Evolutionary conservation across 2,888 invertebrate species (phyloP).

Genomic region (Eremobia ochroleuca): DNA sequence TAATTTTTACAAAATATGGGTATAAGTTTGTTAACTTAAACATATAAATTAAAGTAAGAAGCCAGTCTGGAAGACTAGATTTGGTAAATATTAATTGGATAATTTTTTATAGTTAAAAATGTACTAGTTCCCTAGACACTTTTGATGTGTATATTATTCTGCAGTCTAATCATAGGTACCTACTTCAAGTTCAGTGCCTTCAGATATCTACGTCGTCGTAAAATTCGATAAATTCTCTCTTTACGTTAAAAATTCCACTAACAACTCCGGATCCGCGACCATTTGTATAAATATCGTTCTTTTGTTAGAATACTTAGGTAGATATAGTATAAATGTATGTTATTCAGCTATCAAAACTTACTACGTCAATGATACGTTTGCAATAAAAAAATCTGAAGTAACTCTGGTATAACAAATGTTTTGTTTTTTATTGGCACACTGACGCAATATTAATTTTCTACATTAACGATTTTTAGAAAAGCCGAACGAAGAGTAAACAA

Average conservation of each 20-base stretch:
- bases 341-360: neutral
- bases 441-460: neutral
- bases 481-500: neutral
- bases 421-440: conserved; percentile 8
- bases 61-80: no score
- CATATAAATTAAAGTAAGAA: no score
- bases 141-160: no score
- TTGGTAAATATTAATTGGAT: no score
- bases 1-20: no score
- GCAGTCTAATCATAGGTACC: neutral
- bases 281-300: conserved; percentile 30
- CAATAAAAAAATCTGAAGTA: neutral
- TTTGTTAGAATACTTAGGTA: neutral
- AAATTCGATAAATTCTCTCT: neutral
- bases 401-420: neutral
- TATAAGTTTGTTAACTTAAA: no score
- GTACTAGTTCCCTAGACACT: no score
- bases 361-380: conserved; percentile 13
- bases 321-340: neutral
- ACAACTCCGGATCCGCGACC: neutral
- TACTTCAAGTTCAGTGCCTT: neutral
- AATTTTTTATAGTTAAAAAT: no score
- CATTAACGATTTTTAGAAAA: neutral
- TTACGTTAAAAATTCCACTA: no score
- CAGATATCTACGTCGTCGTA: conserved; percentile 6